phyloP scores from a whole-genome alignment of 2,113 vertebrate species.

The Loxodonta africana region DNA sequence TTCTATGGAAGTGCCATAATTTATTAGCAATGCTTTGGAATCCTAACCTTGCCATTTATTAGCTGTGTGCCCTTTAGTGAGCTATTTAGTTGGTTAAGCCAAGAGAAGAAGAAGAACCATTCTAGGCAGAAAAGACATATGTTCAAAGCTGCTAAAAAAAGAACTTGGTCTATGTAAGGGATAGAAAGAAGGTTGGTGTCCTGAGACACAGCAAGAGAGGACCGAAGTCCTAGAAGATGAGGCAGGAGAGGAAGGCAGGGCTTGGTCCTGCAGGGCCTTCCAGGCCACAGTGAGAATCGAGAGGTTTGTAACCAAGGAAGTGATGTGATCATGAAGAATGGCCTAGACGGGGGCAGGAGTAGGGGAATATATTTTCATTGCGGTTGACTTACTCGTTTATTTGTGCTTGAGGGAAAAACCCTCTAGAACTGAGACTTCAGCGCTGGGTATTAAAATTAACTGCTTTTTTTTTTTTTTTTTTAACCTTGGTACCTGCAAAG shows the following conservation, averaged over 20 bases:
- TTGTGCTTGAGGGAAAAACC: background rate
- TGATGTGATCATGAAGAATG: background rate
- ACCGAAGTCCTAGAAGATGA: background rate
- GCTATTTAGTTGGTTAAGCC: background rate
- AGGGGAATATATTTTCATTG: background rate
- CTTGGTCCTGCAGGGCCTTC: fast-evolving
- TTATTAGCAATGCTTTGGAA: background rate
- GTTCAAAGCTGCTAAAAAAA: background rate
- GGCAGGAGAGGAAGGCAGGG: background rate
- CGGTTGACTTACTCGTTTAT: background rate
- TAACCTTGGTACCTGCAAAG: background rate
- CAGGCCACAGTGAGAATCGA: background rate
- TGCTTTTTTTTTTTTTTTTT: background rate
- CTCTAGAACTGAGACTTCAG: background rate
- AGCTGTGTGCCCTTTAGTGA: background rate
- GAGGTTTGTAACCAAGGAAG: background rate
- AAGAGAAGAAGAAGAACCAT: background rate
- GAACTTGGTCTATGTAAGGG: background rate
- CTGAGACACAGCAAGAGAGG: background rate
- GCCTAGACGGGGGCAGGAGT: background rate
- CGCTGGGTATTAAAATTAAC: background rate
- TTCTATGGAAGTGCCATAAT: background rate
- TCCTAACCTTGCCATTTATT: background rate
- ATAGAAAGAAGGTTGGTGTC: background rate
- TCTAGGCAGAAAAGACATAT: background rate